Percentiles rank a stretch among this genome's conserved stretches.
Evolutionary conservation across 2,797 vertebrate species (phyloP).

Genomic region (Galaxias olidus): DNA sequence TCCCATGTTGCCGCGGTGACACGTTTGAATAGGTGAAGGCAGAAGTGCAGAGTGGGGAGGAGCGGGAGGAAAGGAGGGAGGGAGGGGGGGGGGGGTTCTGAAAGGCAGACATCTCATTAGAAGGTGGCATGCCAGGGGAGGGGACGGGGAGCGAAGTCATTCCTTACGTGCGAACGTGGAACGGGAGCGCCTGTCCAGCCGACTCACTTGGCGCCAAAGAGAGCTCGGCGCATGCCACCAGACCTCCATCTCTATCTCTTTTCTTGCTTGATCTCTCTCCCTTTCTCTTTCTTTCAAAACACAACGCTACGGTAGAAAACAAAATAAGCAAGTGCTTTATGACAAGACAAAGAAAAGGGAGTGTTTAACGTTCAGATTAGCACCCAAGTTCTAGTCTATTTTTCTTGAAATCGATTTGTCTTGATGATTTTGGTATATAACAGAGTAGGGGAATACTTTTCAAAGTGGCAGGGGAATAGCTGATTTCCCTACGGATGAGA

Average conservation of each 20-base stretch:
- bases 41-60: neutral
- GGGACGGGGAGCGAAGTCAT: constrained; percentile 38
- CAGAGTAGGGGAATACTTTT: constrained; percentile 19
- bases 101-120: constrained; percentile 35
- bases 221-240: neutral
- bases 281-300: neutral
- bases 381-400: constrained; percentile 5
- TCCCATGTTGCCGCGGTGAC: constrained; percentile 5
- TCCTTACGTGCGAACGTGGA: constrained; percentile 36
- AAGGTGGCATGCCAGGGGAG: constrained; percentile 28
- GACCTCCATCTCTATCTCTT: neutral
- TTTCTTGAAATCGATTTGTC: constrained; percentile 14
- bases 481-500: constrained; percentile 28
- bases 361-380: constrained; percentile 32
- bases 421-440: constrained; percentile 29
- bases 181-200: constrained; percentile 32
- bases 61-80: constrained; percentile 11
- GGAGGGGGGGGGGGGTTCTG: constrained; percentile 5
- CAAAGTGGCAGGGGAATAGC: constrained; percentile 38
- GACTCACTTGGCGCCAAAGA: constrained; percentile 17
- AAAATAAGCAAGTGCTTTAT: constrained; percentile 7
- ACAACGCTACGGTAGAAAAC: constrained; percentile 1
- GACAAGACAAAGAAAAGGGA: constrained; percentile 22
- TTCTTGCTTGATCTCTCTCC: neutral
- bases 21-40: no score